Percentiles rank a stretch among this genome's conserved stretches.
Conservation (phyloP, 2,797 vertebrate species). For the Acropternis orthonyx region DNA sequence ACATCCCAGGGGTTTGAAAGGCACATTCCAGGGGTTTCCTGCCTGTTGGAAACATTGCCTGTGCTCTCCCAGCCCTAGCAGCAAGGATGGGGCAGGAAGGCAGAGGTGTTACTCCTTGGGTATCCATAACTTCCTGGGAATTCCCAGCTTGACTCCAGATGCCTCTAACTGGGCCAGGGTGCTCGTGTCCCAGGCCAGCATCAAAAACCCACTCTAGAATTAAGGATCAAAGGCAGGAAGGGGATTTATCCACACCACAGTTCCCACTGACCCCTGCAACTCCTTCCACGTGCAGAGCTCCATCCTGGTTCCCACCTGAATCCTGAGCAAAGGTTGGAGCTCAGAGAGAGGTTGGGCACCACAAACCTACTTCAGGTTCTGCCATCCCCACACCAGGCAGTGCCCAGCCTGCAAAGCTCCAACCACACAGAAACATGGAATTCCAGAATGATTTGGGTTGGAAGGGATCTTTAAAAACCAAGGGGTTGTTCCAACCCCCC, state of each 20-base stretch:
- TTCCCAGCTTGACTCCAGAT: not conserved
- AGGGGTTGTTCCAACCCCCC: too few species aligned
- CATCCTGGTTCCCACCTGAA: not conserved
- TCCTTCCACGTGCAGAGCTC: not conserved
- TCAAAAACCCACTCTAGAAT: not conserved
- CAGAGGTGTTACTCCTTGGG: not conserved
- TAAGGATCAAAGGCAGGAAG: not conserved
- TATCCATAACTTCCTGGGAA: not conserved
- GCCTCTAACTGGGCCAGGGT: not conserved
- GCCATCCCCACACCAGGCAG: accelerated
- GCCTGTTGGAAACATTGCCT: not conserved
- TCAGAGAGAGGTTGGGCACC: not conserved
- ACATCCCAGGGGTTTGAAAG: too few species aligned
- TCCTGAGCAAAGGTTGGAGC: not conserved
- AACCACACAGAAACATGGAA: accelerated
- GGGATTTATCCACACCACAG: not conserved
- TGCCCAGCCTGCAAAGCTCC: not conserved
- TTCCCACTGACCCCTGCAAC: not conserved
- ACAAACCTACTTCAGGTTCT: not conserved
- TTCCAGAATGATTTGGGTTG: not conserved
- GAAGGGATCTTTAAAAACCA: not conserved
- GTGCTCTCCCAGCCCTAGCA: not conserved
- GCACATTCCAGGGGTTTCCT: not conserved
- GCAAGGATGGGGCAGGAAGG: not conserved
- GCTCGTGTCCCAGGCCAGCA: not conserved